phyloP scores from a whole-genome alignment of 2,888 invertebrate genomes.

The Allygus modestus region DNA sequence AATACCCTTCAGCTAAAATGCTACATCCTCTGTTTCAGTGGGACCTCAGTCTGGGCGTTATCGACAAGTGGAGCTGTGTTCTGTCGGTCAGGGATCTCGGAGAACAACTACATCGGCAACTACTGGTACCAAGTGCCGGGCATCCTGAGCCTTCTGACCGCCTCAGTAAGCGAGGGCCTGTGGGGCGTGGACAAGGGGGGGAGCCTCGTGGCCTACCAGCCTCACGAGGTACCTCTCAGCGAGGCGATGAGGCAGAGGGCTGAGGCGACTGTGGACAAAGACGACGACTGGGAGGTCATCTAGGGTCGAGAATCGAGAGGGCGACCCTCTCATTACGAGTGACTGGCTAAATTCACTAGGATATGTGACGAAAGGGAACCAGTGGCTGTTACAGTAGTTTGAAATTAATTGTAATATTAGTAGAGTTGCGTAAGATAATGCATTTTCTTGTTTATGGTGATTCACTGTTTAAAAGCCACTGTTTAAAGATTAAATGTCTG shows the following conservation, averaged over 20 bases:
- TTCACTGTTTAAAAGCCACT: no score
- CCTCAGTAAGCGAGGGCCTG: conserved; percentile 71
- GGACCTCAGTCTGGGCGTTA: conserved; percentile 75
- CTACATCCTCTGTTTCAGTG: conserved; percentile 70
- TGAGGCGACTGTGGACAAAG: neutral
- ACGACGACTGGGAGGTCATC: conserved; percentile 63
- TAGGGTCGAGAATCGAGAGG: neutral
- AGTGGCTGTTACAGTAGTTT: no score
- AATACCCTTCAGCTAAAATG: no score
- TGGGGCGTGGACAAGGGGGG: conserved; percentile 69
- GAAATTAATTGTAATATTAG: no score
- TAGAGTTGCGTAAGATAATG: no score
- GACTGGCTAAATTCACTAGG: neutral
- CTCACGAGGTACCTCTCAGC: conserved; percentile 3
- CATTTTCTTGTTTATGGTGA: no score
- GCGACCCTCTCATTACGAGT: neutral
- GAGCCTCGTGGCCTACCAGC: conserved; percentile 29
- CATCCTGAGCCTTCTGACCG: conserved; percentile 71
- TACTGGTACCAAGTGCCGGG: conserved; percentile 75
- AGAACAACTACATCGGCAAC: conserved; percentile 75
- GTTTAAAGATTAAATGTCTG: no score
- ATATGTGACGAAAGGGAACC: no score
- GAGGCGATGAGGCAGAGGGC: neutral
- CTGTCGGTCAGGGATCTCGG: conserved; percentile 75
- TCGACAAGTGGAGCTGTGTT: conserved; percentile 74